Evolutionary conservation across 2,888 invertebrate genomes (phyloP).

Genomic region (Hypolimnas misippus): DNA sequence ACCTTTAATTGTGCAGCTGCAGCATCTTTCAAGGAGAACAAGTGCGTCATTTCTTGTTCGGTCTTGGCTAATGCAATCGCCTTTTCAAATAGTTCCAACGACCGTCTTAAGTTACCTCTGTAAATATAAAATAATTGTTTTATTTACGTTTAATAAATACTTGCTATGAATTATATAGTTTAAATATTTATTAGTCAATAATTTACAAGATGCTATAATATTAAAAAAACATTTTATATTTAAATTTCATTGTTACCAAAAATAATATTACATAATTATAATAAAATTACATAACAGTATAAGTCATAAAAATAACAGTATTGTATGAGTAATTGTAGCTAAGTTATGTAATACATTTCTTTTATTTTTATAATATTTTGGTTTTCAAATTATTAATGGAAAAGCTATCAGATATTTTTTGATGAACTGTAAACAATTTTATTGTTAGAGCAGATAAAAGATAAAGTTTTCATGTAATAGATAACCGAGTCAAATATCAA

Average conservation of each 20-base stretch:
- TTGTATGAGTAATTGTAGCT: background rate
- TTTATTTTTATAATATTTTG: background rate
- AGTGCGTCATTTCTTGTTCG: slow-evolving; percentile 94
- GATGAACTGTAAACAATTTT: background rate
- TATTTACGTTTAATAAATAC: background rate
- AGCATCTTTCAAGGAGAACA: slow-evolving; percentile 95
- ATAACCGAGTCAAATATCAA: slow-evolving; percentile 31
- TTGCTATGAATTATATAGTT: too few species aligned
- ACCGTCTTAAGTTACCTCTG: slow-evolving; percentile 92
- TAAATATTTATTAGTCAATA: too few species aligned
- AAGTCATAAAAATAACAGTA: too few species aligned
- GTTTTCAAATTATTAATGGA: background rate
- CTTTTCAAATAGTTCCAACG: slow-evolving; percentile 94
- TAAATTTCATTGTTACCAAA: too few species aligned
- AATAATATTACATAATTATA: too few species aligned
- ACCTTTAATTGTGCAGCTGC: slow-evolving; percentile 94
- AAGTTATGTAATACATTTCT: slow-evolving; percentile 3
- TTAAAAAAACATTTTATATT: too few species aligned
- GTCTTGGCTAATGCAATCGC: slow-evolving; percentile 94
- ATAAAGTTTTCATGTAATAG: slow-evolving; percentile 28
- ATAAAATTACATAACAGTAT: too few species aligned
- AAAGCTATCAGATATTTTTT: background rate
- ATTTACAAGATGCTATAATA: too few species aligned
- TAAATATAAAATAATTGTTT: slow-evolving; percentile 53
- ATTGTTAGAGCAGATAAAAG: slow-evolving; percentile 19